Percentiles rank a stretch among this genome's conserved stretches.
These are phyloP conservation scores for Pontoporia blainvillei DNA, from an alignment of 2,113 vertebrate genomes.

Conservation along the genomic window DNA sequence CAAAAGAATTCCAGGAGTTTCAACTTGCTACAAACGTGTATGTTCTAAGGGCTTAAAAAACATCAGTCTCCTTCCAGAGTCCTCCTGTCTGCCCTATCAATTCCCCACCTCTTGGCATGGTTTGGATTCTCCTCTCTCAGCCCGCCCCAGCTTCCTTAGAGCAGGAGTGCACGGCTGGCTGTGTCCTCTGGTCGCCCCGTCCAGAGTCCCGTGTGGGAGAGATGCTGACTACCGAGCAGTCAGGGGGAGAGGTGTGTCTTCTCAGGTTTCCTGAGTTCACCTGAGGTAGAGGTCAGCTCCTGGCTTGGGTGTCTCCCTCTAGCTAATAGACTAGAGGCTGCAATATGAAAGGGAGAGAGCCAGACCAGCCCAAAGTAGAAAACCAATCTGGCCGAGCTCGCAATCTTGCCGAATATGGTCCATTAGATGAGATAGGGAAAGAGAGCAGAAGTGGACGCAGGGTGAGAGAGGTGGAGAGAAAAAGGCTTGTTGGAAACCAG, in stretches of 20 bases:
- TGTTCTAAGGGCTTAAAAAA: background rate
- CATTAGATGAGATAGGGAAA: background rate
- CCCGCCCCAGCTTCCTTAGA: background rate
- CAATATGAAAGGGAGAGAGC: background rate
- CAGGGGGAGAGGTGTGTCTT: background rate
- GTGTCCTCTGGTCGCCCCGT: background rate
- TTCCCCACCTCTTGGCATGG: background rate
- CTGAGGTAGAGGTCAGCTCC: conserved; percentile 38
- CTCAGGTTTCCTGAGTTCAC: conserved; percentile 43
- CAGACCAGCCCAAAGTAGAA: conserved; percentile 38
- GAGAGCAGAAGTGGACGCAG: background rate
- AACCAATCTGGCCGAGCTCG: background rate
- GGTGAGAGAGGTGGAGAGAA: background rate
- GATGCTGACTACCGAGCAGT: background rate
- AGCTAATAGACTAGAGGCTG: background rate
- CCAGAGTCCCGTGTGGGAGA: background rate
- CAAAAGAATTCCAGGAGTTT: background rate
- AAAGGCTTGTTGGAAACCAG: background rate
- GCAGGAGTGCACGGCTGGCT: background rate
- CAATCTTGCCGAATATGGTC: background rate
- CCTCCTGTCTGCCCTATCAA: background rate
- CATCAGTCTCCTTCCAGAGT: background rate
- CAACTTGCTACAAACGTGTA: background rate
- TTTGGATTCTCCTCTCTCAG: background rate
- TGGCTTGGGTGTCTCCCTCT: background rate